Percentiles rank a stretch among this genome's conserved stretches.
phyloP scores from a whole-genome alignment of 2,888 invertebrate species.

The Adela reaumurella region DNA sequence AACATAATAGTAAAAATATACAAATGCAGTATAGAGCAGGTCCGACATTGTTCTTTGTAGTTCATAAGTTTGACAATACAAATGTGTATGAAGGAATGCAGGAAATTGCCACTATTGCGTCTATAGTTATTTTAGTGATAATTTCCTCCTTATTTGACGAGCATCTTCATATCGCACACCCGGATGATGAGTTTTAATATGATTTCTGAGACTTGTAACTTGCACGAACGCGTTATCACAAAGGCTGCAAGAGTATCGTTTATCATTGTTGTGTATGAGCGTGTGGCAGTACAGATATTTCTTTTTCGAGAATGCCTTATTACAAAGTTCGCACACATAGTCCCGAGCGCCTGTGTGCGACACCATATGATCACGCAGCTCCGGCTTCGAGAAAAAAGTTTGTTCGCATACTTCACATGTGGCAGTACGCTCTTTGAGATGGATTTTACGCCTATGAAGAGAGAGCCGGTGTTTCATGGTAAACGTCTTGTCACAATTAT shows the following conservation, averaged over 20 bases:
- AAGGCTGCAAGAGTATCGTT: not conserved
- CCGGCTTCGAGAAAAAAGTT: conserved; percentile 22
- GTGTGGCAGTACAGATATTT: conserved; percentile 5
- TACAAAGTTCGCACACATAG: conserved; percentile 21
- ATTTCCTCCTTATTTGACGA: too few relatives aligned
- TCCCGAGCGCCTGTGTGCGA: conserved; percentile 22
- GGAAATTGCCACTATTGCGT: too few relatives aligned
- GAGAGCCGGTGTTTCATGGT: too few relatives aligned
- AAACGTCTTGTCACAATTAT: conserved; percentile 24
- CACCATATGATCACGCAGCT: conserved; percentile 24
- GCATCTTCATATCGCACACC: too few relatives aligned
- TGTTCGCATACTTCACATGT: conserved; percentile 3
- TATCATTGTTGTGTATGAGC: conserved; percentile 1
- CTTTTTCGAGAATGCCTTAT: conserved; percentile 12
- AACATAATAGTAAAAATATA: too few relatives aligned
- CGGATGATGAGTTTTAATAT: conserved; percentile 41
- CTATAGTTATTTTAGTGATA: too few relatives aligned
- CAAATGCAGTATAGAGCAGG: too few relatives aligned
- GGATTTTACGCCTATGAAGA: not conserved
- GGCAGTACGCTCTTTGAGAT: not conserved
- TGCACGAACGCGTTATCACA: not conserved
- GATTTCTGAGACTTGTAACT: conserved; percentile 10
- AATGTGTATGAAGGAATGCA: too few relatives aligned
- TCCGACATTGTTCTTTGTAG: too few relatives aligned
- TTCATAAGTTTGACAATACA: too few relatives aligned